Base-by-base conservation (phyloP, 2,888 invertebrate species). In the Kuschelorhynchus macadamiae region DNA sequence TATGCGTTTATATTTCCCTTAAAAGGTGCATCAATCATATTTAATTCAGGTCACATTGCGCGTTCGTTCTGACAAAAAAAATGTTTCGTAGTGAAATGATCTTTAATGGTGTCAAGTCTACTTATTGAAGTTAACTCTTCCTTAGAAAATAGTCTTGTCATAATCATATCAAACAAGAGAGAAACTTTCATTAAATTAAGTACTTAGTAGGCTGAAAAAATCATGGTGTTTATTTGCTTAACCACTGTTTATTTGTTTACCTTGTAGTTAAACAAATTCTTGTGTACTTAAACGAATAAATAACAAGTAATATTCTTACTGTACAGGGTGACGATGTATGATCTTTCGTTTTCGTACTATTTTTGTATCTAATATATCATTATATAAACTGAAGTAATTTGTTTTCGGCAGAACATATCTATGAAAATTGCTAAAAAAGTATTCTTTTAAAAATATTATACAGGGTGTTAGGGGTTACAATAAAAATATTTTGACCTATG, bases 161-260 rank as follows among this genome's bases (percentile, higher is more conserved):
- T 62, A 62, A 62, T 62, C 53, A 52, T 62, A 53, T 53, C 17
- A 32, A 53, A 16, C 21, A 21, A 41, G 62, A 62, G 62, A 62
- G 62, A 62, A 62, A 62, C 52, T 62, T 53, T 20, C 52, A 62
- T 52, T 53, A 53, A 41, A 53, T 53, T 53, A 18, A 36, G 12
- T 52, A 52, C 18, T 53, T 44, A 62, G 46, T 62, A 53, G 62
- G 62, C 33, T 62, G 50, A 61, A 61, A 61, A 52, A 42, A 18
- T 17, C 20, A 20, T 21, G n/a, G 21, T 41, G 8, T 50, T 32
- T 14, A n/a, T n/a, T n/a, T n/a, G n/a, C n/a, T n/a, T n/a, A n/a
- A n/a, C n/a, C n/a, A n/a, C n/a, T n/a, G n/a, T n/a, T n/a, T n/a
- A 32, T 21, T 47, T 47, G 18, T 44, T 12, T 7, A 7, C 36